Conservation (phyloP, 2,888 invertebrate genomes). For the Brenthis daphne region DNA sequence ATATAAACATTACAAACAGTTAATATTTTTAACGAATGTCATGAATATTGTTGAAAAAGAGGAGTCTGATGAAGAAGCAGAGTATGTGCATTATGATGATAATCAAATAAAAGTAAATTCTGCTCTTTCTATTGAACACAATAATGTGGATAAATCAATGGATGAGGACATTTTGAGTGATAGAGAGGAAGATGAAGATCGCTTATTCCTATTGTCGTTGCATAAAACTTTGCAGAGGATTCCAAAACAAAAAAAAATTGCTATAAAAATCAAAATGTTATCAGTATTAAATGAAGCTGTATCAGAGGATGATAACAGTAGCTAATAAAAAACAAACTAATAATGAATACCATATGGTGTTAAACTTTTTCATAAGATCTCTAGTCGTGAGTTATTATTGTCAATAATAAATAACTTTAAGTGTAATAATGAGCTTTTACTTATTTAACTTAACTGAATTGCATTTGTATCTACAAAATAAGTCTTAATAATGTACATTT, state of each 20-base stretch:
- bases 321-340: background rate
- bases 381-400: no score
- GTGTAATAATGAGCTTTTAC: no score
- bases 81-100: constrained; percentile 27
- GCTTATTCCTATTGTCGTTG: constrained; percentile 28
- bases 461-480: no score
- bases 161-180: constrained; percentile 21
- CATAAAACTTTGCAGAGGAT: constrained; percentile 26
- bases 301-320: constrained; percentile 6
- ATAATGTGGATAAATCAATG: constrained; percentile 2
- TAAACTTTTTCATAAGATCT: no score
- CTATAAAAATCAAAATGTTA: constrained; percentile 31
- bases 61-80: constrained; percentile 24
- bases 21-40: constrained; percentile 24
- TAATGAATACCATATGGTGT: no score
- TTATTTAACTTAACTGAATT: no score
- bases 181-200: constrained; percentile 26
- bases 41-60: constrained; percentile 28
- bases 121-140: constrained; percentile 3
- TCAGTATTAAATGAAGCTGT: constrained; percentile 24
- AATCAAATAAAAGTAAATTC: constrained; percentile 11
- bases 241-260: constrained; percentile 26
- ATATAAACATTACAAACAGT: constrained; percentile 28
- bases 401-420: no score
- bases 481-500: no score